Conservation (phyloP, 1,140 invertebrate genomes). For the Pseudomyrmex cubaensis region DNA sequence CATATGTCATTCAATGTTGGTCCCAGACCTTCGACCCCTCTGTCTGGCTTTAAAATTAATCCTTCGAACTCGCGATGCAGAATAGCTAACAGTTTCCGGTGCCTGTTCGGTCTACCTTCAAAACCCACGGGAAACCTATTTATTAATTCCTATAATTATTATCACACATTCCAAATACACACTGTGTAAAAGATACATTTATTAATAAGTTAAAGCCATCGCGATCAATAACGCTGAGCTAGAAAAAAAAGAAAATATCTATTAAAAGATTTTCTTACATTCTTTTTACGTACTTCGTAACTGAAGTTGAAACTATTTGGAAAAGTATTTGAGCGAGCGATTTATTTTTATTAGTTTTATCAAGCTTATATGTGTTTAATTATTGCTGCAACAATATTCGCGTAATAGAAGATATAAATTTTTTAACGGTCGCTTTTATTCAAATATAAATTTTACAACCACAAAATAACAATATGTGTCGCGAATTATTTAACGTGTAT, state of each 20-base stretch:
- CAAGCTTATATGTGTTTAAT: not conserved
- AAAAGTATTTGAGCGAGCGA: not conserved
- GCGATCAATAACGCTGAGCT: not conserved
- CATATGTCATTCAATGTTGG: slow-evolving; percentile 88
- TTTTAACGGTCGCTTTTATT: not conserved
- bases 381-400: not conserved
- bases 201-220: slow-evolving; percentile 11
- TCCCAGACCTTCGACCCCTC: slow-evolving; percentile 83
- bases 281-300: not conserved
- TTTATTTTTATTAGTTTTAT: not conserved
- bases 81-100: slow-evolving; percentile 86
- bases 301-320: not conserved
- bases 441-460: not conserved
- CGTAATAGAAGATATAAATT: not conserved
- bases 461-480: not conserved
- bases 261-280: not conserved
- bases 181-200: not conserved
- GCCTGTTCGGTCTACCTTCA: slow-evolving; percentile 85
- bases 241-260: not conserved
- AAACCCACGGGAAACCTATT: slow-evolving; percentile 89
- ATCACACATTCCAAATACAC: not conserved
- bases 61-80: slow-evolving; percentile 88
- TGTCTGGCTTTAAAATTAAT: slow-evolving; percentile 84
- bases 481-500: not conserved
- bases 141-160: slow-evolving; percentile 9